Evolutionary conservation across 2,113 vertebrate genomes (phyloP).

Genomic region (Dasyurus viverrinus): DNA sequence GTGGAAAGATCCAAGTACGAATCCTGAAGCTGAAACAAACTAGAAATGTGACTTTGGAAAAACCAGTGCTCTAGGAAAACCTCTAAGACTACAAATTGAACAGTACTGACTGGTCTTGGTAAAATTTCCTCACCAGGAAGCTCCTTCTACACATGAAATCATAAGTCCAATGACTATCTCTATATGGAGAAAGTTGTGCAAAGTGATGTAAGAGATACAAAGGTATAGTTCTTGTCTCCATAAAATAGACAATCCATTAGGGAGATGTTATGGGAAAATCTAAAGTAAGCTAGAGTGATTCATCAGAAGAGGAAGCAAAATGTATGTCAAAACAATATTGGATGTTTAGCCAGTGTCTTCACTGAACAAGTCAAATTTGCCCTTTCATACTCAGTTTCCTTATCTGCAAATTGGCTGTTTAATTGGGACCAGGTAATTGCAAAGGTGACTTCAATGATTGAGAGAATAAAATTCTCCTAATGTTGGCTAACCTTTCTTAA

Average conservation of each 20-base stretch:
- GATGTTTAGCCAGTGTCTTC: background rate
- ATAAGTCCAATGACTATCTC: background rate
- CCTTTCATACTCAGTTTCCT: background rate
- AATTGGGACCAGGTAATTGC: background rate
- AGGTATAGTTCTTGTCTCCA: background rate
- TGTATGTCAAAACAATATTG: background rate
- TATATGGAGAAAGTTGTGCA: background rate
- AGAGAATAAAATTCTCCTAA: background rate
- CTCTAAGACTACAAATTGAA: background rate
- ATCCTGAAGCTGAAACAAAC: background rate
- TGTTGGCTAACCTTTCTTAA: background rate
- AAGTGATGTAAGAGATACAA: background rate
- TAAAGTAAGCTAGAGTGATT: background rate
- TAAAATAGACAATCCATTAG: background rate
- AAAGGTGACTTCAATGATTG: background rate
- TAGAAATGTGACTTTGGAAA: background rate
- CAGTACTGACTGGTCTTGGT: background rate
- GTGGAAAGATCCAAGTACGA: background rate
- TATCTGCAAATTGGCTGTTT: background rate
- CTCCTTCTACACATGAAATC: background rate
- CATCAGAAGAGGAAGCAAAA: background rate
- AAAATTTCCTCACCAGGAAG: background rate
- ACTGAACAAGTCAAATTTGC: background rate
- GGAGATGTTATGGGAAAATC: background rate
- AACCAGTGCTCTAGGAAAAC: background rate